A percentile compares a stretch with the other conserved stretches of the same genome.
These are phyloP conservation scores for Orchesella cincta DNA, from an alignment of 1,140 invertebrate genomes.

Conservation along the genomic window DNA sequence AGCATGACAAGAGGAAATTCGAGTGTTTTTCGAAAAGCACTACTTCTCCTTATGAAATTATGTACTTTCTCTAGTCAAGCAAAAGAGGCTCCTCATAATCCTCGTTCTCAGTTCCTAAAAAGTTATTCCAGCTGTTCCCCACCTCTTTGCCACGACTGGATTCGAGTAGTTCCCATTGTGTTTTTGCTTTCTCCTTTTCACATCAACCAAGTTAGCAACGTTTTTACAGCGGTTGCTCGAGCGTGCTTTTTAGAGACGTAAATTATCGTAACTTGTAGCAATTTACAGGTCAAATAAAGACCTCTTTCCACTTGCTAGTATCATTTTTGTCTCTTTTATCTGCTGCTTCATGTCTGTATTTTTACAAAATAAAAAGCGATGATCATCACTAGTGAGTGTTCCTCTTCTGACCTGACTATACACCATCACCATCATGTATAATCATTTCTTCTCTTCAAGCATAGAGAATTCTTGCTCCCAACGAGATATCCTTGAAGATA, in stretches of 20 bases:
- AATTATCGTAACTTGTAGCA: not conserved
- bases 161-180: not conserved
- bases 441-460: too few species aligned
- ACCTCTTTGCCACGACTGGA: not conserved
- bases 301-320: not conserved
- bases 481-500: not conserved
- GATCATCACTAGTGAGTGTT: too few species aligned
- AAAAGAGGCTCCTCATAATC: not conserved
- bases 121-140: not conserved
- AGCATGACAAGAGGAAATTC: not conserved
- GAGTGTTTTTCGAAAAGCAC: not conserved
- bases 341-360: too few species aligned
- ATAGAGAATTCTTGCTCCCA: not conserved
- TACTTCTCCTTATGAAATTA: not conserved
- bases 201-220: not conserved
- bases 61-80: not conserved
- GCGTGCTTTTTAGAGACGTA: not conserved
- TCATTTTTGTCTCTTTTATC: not conserved
- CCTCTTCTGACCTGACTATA: too few species aligned
- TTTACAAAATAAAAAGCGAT: too few species aligned
- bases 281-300: slow-evolving; percentile 21
- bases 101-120: not conserved
- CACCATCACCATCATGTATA: too few species aligned
- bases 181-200: not conserved
- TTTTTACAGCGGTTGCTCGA: not conserved